Conservation (phyloP, 92 coral and sea anemone genomes). For the Actinernus sp. region DNA sequence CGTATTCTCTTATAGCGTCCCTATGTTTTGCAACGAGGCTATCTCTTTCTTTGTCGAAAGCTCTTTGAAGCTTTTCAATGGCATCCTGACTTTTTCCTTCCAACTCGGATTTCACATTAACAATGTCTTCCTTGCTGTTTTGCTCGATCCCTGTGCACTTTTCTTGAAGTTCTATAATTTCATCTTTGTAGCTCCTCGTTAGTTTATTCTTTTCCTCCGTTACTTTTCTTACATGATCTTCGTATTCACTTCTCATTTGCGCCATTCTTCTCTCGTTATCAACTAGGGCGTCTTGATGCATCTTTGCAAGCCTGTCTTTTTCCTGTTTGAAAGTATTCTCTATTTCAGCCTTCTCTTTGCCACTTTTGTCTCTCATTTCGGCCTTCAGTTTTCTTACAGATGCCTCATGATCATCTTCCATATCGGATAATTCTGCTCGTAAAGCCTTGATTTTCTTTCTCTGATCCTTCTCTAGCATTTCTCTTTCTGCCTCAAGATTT, state of each 20-base stretch:
- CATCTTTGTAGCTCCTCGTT: neutral
- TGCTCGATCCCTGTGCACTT: conserved; percentile 13
- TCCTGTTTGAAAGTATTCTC: conserved; percentile 31
- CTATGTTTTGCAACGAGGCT: conserved; percentile 26
- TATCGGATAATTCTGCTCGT: conserved; percentile 26
- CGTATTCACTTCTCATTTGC: conserved; percentile 33
- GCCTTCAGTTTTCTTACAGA: conserved; percentile 40
- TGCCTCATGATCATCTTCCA: conserved; percentile 58
- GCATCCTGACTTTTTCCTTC: conserved; percentile 30
- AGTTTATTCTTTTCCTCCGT: conserved; percentile 26
- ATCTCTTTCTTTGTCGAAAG: conserved; percentile 42
- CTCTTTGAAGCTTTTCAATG: conserved; percentile 24
- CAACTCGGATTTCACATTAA: conserved; percentile 18
- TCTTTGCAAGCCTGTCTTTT: conserved; percentile 13
- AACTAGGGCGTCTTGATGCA: conserved; percentile 5
- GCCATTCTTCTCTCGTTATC: neutral
- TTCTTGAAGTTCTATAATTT: conserved; percentile 11
- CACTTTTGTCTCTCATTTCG: conserved; percentile 48
- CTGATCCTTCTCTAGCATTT: conserved; percentile 49
- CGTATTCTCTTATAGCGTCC: conserved; percentile 42
- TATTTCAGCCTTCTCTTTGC: conserved; percentile 52
- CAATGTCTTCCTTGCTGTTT: conserved; percentile 2
- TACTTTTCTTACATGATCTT: conserved; percentile 20
- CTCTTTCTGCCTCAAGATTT: conserved; percentile 54
- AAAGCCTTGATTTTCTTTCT: conserved; percentile 42